These are phyloP conservation scores for Nanorana parkeri DNA, from an alignment of 2,113 vertebrate genomes.

Conservation along the genomic window DNA sequence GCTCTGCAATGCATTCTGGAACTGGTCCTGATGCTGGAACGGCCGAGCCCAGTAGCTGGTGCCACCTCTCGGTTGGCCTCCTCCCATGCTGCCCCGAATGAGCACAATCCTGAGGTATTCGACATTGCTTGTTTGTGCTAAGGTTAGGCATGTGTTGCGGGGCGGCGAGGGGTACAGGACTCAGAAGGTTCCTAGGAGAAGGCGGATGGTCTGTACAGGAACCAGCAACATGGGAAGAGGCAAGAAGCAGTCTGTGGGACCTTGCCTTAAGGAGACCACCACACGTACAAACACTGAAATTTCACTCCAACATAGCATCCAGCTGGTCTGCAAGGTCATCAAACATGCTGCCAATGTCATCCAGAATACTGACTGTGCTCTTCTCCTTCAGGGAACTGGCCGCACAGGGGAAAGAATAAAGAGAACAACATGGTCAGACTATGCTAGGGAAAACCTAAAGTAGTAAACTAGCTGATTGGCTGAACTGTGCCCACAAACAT, in stretches of 20 bases:
- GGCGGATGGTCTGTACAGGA: constrained; percentile 61
- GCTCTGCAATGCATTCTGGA: constrained; percentile 29
- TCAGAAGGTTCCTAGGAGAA: constrained; percentile 34
- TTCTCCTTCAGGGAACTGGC: constrained; percentile 82
- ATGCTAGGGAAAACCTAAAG: too few species aligned
- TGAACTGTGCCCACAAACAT: too few species aligned
- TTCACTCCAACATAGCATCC: constrained; percentile 99
- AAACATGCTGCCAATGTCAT: constrained; percentile 99
- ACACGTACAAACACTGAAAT: constrained; percentile 61
- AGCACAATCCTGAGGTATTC: constrained; percentile 79
- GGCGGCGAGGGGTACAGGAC: constrained; percentile 44
- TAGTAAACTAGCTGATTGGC: too few species aligned
- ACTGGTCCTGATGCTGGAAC: not conserved
- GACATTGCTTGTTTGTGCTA: constrained; percentile 72
- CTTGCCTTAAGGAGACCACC: constrained; percentile 73
- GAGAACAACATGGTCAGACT: not conserved
- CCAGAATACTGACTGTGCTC: constrained; percentile 95
- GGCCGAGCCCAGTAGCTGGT: not conserved
- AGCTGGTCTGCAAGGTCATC: constrained; percentile 97
- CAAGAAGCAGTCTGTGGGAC: constrained; percentile 68
- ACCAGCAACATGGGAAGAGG: constrained; percentile 53
- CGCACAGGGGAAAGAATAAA: fast-evolving
- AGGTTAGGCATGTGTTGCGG: constrained; percentile 63
- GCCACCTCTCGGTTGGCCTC: constrained; percentile 5
- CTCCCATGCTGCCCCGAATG: constrained; percentile 57